These are phyloP conservation scores for Latrodectus elegans DNA, from an alignment of 2,888 invertebrate genomes.

Conservation along the genomic window DNA sequence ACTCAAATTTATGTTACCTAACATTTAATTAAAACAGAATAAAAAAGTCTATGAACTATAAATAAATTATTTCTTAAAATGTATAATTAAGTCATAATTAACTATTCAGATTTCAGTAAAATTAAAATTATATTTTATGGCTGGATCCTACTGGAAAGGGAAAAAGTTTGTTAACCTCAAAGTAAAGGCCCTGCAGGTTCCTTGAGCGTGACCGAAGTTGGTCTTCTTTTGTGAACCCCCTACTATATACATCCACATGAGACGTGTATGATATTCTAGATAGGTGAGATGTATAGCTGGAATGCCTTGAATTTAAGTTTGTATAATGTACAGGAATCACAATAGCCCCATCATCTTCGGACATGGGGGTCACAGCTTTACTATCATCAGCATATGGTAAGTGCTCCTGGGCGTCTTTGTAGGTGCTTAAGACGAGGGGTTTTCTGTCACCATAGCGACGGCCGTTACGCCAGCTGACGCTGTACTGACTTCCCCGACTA, in stretches of 20 bases:
- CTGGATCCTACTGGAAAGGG: no score
- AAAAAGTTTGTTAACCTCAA: constrained; percentile 48
- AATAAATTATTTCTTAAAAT: no score
- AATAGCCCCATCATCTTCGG: constrained; percentile 96
- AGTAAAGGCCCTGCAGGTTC: constrained; percentile 68
- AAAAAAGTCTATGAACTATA: no score
- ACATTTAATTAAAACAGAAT: no score
- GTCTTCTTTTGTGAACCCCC: constrained; percentile 87
- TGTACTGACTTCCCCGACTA: constrained; percentile 87
- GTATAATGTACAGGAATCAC: constrained; percentile 90
- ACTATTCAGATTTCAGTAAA: no score
- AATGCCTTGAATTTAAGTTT: constrained; percentile 90
- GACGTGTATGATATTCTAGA: constrained; percentile 95
- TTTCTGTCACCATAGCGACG: constrained; percentile 87
- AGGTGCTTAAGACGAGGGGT: constrained; percentile 89
- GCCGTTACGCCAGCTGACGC: constrained; percentile 83
- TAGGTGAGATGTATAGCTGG: constrained; percentile 84
- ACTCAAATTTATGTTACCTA: no score
- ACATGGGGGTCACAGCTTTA: constrained; percentile 97
- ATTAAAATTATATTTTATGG: no score
- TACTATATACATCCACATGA: constrained; percentile 89
- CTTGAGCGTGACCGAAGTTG: constrained; percentile 80
- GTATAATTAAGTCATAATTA: no score
- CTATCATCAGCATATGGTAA: constrained; percentile 98
- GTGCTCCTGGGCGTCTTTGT: constrained; percentile 87